phyloP scores from a whole-genome alignment of 2,888 invertebrate genomes.

The Agrilus biguttatus region DNA sequence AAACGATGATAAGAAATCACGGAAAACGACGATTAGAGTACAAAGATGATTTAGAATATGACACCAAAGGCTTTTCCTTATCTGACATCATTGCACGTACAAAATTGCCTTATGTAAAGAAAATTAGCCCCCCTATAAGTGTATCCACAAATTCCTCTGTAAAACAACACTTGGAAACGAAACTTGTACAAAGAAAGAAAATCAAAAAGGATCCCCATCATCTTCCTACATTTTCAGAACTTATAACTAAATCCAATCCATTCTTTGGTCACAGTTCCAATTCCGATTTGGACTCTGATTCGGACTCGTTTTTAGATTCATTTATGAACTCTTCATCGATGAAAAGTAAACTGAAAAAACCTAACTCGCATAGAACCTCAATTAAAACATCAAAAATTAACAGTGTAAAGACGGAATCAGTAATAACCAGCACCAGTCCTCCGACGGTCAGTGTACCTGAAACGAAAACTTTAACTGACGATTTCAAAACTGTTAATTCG shows the following conservation, averaged over 20 bases:
- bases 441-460: conserved; percentile 2
- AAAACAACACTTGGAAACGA: conserved; percentile 18
- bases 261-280: conserved; percentile 21
- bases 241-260: conserved; percentile 11
- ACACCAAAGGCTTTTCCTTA: conserved; percentile 60
- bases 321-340: conserved; percentile 3
- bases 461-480: conserved; percentile 3
- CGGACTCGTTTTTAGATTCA: conserved; percentile 20
- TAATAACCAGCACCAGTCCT: conserved; percentile 1
- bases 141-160: conserved; percentile 9
- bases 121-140: conserved; percentile 16
- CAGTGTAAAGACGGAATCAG: conserved; percentile 6
- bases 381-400: conserved; percentile 5
- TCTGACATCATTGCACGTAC: conserved; percentile 48
- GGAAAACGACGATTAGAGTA: conserved; percentile 54
- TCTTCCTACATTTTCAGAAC: conserved; percentile 7
- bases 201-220: conserved; percentile 14
- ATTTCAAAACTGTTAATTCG: conserved; percentile 2
- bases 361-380: not conserved
- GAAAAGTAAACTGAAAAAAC: too few species aligned
- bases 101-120: conserved; percentile 28
- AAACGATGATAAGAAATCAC: conserved; percentile 54
- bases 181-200: conserved; percentile 15
- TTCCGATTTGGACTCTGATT: conserved; percentile 22
- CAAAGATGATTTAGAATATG: conserved; percentile 62